Base-by-base conservation (phyloP, 2,888 invertebrate species). In the Acanthosepion esculentum region DNA sequence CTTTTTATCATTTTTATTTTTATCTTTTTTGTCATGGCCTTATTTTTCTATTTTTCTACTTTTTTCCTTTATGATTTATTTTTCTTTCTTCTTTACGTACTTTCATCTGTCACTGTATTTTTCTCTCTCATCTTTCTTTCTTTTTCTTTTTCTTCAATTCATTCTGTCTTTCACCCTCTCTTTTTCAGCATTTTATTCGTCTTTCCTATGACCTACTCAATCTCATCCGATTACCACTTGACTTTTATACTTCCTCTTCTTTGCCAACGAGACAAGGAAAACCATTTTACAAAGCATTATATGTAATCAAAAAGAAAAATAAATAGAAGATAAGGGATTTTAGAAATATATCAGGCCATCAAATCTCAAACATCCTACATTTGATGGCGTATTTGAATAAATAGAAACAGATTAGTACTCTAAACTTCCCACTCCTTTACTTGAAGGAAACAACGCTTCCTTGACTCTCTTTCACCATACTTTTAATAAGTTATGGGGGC, bases 171-270 rank as follows among this genome's bases (percentile, higher is more conserved):
- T 78, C 26, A 26, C 8, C 6, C n/a, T 10, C 26, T 64, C 26
- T 64, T 5, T 3, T 3, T 26, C 7, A 0, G 23, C 26, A 26
- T 64, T 64, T 5, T 29, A 26, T 53, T 53, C 53, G 10, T 53
- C n/a, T n/a, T 15, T 78, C 48, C 23, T 93, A 91, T 94, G 23
- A 93, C 78, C 93, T 23, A 26, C 91, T 94, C 29, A 41, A 50
- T 78, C 91, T 78, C 91, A 41, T 48, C 41, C 33, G 48, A 64
- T 48, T 93, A 53, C 92, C n/a, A 55, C 53, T 92, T 41, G 53
- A 33, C 59, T 33, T 94, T 93, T 94, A 20, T 92, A 41, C 59
- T 29, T 92, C 92, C 59, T 29, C 59, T 64, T 93, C 15, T 64
- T 55, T 48, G 7, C 33, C 12, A 18, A 64, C 48, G 26, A 48